phyloP scores from a whole-genome alignment of 2,797 vertebrate genomes.

The Phaenicophaeus curvirostris region DNA sequence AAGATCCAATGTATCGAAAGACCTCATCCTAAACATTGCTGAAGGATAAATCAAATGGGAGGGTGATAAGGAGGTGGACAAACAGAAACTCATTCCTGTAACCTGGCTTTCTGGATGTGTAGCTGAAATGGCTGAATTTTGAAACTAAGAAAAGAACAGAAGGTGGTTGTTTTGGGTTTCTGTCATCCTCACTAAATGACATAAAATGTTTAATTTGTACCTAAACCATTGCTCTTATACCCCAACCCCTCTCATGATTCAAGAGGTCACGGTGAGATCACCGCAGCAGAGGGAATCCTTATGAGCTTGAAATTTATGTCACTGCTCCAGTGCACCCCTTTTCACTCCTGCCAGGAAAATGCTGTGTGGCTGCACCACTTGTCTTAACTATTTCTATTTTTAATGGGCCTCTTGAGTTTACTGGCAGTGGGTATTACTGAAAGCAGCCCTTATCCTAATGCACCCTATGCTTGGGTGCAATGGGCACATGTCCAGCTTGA shows the following conservation, averaged over 20 bases:
- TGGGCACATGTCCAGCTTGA: background rate
- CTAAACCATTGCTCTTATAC: background rate
- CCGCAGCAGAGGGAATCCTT: background rate
- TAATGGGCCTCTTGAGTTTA: background rate
- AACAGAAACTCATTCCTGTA: background rate
- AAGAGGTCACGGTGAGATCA: background rate
- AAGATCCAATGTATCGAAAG: background rate
- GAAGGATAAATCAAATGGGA: background rate
- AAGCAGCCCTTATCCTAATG: background rate
- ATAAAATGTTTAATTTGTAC: background rate
- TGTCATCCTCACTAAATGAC: background rate
- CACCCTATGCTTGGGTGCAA: background rate
- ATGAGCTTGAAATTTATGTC: background rate
- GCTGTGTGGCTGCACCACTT: background rate
- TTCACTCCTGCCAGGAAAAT: conserved; percentile 18
- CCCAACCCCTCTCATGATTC: background rate
- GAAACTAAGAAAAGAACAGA: background rate
- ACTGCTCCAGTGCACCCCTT: background rate
- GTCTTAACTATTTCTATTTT: conserved; percentile 41
- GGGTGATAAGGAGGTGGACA: background rate
- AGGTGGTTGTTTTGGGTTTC: background rate
- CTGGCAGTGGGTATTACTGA: background rate
- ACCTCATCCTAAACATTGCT: background rate
- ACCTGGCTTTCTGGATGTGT: background rate
- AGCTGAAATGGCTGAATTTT: background rate